Evolutionary conservation across 2,113 vertebrate genomes (phyloP), one percentile per base, ranked within the genome.

Genomic region (Anhinga rufa): DNA sequence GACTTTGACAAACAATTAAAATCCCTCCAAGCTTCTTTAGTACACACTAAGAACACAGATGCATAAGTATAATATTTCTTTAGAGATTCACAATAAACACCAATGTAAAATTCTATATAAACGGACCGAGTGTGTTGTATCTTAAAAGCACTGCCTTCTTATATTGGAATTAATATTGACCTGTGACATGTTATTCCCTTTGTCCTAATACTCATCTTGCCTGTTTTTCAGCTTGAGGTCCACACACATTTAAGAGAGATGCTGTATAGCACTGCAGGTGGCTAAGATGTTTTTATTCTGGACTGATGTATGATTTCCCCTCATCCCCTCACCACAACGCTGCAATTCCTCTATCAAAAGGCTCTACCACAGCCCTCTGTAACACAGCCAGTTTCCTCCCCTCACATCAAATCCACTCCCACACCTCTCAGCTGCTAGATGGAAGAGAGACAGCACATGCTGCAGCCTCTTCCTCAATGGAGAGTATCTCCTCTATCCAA

Each of bases 241-340:
- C 44, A 32, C 4, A 4, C 8, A 54, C 0, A 1, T 46, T 17
- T 36, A 31, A 75, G 46, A 82, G 7, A 69, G 36, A 65, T 0
- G 6, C 14, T 78, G 17, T 18, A 40, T 6, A 92, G 61, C 32
- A 62, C 42, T 76, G 28, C 5, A 78, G 14, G 20, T 38, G 46
- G 44, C n/a, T 42, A 64, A 60, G 48, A 55, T 12, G n/a, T 12
- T 49, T 76, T 78, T 76, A 20, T 74, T 77, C 25, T 25, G 46
- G 12, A 66, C 4, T 62, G 46, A 5, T 48, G 3, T 49, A 36
- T 44, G 49, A 70, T 19, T 75, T 46, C 29, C 7, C 10, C n/a
- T 54, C 38, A 25, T 51, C 9, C 14, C 29, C 44, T 40, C 51
- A 76, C 24, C 9, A 70, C 24, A 68, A 40, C 1, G 2, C 52